Percentiles rank a stretch among this genome's conserved stretches.
Conservation (phyloP, 1,140 invertebrate genomes). For the Mizuhopecten yessoensis region DNA sequence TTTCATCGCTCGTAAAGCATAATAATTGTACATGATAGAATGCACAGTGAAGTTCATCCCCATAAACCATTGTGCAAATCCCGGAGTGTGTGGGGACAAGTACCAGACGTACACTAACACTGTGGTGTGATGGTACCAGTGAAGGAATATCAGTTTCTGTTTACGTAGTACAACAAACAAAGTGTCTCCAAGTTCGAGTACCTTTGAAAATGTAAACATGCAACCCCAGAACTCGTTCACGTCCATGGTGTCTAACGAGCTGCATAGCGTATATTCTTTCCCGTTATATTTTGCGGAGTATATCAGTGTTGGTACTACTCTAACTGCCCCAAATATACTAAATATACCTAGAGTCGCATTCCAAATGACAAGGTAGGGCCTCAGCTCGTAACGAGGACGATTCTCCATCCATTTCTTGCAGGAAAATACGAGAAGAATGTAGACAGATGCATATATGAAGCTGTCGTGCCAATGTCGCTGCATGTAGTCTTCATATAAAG, state of each 20-base stretch:
- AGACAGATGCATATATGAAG: conserved; percentile 91
- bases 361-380: conserved; percentile 94
- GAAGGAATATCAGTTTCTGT: conserved; percentile 97
- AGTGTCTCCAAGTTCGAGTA: conserved; percentile 98
- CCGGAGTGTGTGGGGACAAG: conserved; percentile 97
- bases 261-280: conserved; percentile 96
- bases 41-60: conserved; percentile 99
- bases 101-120: conserved; percentile 98
- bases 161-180: conserved; percentile 98
- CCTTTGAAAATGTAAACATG: conserved; percentile 94
- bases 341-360: conserved; percentile 95
- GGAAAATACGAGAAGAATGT: conserved; percentile 96
- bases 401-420: conserved; percentile 96
- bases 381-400: conserved; percentile 93
- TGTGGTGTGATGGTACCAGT: conserved; percentile 92
- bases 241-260: conserved; percentile 83
- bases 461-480: conserved; percentile 96
- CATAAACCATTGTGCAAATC: conserved; percentile 97
- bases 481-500: conserved; percentile 96
- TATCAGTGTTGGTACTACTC: conserved; percentile 87
- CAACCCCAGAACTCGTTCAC: conserved; percentile 93
- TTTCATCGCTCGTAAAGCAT: conserved; percentile 94
- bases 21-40: conserved; percentile 99
- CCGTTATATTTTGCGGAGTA: conserved; percentile 94
- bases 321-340: conserved; percentile 94